Percentiles rank a stretch among this genome's conserved stretches.
Evolutionary conservation across 1,140 invertebrate genomes (phyloP).

Genomic region (Copidosoma floridanum): DNA sequence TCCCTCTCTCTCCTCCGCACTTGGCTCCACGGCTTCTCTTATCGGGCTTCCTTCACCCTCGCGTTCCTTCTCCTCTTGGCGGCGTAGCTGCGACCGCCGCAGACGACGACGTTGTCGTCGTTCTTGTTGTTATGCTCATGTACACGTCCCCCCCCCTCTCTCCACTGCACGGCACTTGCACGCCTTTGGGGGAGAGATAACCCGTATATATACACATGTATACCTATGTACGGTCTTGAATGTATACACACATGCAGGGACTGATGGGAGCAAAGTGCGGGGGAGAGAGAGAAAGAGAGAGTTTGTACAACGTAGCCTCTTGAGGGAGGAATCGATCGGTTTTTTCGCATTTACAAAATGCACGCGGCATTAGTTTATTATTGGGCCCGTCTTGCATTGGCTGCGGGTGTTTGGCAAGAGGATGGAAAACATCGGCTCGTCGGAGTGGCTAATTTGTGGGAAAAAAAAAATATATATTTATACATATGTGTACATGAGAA

Average conservation of each 20-base stretch:
- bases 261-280: too few relatives aligned
- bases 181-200: neutral
- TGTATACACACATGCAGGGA: too few relatives aligned
- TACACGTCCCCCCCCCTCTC: neutral
- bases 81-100: neutral
- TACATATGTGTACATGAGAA: too few relatives aligned
- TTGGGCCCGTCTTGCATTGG: too few relatives aligned
- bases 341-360: neutral
- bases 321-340: neutral
- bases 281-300: too few relatives aligned
- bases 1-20: too few relatives aligned
- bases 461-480: neutral
- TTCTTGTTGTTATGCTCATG: too few relatives aligned
- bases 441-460: neutral
- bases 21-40: slow-evolving; percentile 19
- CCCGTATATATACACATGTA: neutral
- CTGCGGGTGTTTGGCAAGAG: neutral
- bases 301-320: too few relatives aligned
- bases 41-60: slow-evolving; percentile 7
- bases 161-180: neutral
- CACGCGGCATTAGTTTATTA: neutral
- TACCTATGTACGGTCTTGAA: neutral
- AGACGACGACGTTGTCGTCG: slow-evolving; percentile 17
- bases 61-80: slow-evolving; percentile 2
- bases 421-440: neutral